Conservation (phyloP, 2,888 invertebrate genomes). For the Philaethria dido region DNA sequence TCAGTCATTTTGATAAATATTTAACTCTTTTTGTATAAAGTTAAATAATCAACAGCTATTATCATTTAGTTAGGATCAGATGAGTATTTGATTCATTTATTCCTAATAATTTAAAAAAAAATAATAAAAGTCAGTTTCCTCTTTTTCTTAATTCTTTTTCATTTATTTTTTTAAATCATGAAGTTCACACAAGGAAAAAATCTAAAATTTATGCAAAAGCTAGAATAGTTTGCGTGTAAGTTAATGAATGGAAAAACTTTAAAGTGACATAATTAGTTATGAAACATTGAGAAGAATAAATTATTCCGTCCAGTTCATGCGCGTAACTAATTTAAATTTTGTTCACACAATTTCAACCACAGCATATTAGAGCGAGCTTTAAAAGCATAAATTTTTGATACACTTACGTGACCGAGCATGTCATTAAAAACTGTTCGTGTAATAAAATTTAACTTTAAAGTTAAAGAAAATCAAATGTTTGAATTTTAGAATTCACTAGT, state of each 20-base stretch:
- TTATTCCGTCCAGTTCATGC: not conserved
- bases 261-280: not conserved
- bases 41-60: too few relatives aligned
- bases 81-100: too few relatives aligned
- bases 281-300: not conserved
- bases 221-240: too few relatives aligned
- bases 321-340: constrained; percentile 20
- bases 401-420: constrained; percentile 11
- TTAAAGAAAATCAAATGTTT: not conserved
- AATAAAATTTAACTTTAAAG: not conserved
- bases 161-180: too few relatives aligned
- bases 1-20: too few relatives aligned
- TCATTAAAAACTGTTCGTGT: not conserved
- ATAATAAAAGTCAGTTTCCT: too few relatives aligned
- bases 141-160: too few relatives aligned
- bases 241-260: not conserved
- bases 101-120: too few relatives aligned
- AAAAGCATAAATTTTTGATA: not conserved
- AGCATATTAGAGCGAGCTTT: constrained; percentile 10
- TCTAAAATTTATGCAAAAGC: too few relatives aligned
- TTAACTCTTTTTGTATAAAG: too few relatives aligned
- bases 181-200: too few relatives aligned
- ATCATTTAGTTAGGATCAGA: too few relatives aligned
- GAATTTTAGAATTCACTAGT: not conserved
- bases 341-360: constrained; percentile 3